These are phyloP conservation scores for Agraylea sexmaculata DNA, from an alignment of 1,140 invertebrate species.

Conservation along the genomic window DNA sequence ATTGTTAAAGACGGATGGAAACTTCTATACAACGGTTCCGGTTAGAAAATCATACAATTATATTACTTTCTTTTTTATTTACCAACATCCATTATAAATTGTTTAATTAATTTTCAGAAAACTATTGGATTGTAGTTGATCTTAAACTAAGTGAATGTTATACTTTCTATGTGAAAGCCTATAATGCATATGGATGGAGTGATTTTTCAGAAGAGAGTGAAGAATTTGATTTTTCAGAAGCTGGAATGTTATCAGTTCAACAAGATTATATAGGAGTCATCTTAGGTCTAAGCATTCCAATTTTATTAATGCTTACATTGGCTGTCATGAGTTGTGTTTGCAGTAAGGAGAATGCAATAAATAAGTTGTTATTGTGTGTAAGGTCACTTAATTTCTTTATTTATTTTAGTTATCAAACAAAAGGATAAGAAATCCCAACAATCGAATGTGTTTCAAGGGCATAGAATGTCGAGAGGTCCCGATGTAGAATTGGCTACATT, in stretches of 20 bases:
- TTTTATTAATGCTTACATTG: conserved; percentile 34
- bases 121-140: conserved; percentile 65
- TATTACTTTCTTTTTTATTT: too few species aligned
- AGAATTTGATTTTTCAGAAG: conserved; percentile 39
- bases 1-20: conserved; percentile 50
- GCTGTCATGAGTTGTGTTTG: conserved; percentile 27
- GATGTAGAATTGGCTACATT: conserved; percentile 80
- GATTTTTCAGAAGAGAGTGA: conserved; percentile 41
- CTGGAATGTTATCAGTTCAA: conserved; percentile 45
- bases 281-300: conserved; percentile 44
- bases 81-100: neutral
- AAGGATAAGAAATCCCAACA: conserved; percentile 45
- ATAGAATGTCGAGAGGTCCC: conserved; percentile 39
- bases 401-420: conserved; percentile 35
- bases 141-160: conserved; percentile 52
- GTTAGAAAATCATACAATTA: conserved; percentile 26
- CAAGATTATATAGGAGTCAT: conserved; percentile 44
- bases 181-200: conserved; percentile 76
- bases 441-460: conserved; percentile 25
- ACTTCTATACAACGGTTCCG: conserved; percentile 69
- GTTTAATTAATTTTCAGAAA: conserved; percentile 37
- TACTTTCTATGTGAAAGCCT: conserved; percentile 63
- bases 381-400: conserved; percentile 4
- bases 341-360: conserved; percentile 25
- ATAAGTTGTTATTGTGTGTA: neutral